Conservation (phyloP, 2,797 vertebrate genomes). For the Okamejei kenojei region DNA sequence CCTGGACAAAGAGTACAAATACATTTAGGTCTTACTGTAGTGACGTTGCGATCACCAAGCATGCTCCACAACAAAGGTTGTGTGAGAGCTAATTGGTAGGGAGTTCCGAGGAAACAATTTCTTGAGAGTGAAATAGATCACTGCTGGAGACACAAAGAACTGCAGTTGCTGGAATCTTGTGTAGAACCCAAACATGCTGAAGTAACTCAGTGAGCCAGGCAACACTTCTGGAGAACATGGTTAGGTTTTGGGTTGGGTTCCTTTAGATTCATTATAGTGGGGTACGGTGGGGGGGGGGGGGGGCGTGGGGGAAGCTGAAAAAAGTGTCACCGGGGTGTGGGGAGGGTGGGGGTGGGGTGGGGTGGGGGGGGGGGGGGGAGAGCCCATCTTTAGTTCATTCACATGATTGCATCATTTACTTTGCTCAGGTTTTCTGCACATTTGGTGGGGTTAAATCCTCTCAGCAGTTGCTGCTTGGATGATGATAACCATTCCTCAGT, state of each 20-base stretch:
- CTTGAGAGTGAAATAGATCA: background rate
- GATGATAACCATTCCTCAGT: too few relatives aligned
- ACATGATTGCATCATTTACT: background rate
- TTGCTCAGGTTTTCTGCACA: background rate
- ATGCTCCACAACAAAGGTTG: background rate
- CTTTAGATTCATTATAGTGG: too few relatives aligned
- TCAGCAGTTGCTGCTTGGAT: background rate
- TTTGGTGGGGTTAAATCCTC: background rate
- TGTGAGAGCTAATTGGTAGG: background rate
- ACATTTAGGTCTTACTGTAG: background rate
- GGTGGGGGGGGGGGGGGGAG: too few relatives aligned
- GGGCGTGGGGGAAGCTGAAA: too few relatives aligned
- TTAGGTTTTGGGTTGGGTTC: too few relatives aligned
- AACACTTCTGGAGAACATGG: too few relatives aligned
- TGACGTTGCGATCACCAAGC: background rate
- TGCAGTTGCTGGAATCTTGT: too few relatives aligned
- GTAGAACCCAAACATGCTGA: too few relatives aligned
- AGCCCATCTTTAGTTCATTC: background rate
- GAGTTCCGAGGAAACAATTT: background rate
- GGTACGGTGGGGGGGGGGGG: too few relatives aligned
- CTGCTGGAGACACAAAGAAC: background rate
- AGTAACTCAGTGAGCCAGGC: too few relatives aligned
- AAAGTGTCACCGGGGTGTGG: too few relatives aligned
- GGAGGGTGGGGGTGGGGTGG: too few relatives aligned
- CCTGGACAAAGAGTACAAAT: background rate